A percentile compares a stretch with the other conserved stretches of the same genome.
Evolutionary conservation across 2,888 invertebrate species (phyloP).

Genomic region (Galeruca laticollis): DNA sequence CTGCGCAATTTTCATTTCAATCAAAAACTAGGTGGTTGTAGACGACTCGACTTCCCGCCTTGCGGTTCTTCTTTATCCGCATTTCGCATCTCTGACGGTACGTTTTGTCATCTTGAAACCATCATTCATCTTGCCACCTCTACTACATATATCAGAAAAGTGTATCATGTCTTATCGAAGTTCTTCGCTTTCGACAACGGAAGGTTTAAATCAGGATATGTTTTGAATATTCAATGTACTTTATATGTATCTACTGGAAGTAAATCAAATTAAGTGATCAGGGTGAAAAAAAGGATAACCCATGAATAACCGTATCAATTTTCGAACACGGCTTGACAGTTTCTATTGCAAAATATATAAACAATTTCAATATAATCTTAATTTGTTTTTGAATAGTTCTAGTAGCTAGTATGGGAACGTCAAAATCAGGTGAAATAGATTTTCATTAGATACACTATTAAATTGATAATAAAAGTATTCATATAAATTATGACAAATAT

Average conservation of each 20-base stretch:
- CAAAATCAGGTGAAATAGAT: too few relatives aligned
- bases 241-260: background rate
- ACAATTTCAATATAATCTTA: too few relatives aligned
- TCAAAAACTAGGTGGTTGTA: slow-evolving; percentile 28
- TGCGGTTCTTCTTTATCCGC: slow-evolving; percentile 33
- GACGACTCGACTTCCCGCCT: slow-evolving; percentile 29
- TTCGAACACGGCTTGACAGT: background rate
- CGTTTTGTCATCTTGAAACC: slow-evolving; percentile 35
- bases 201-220: slow-evolving; percentile 29
- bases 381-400: too few relatives aligned
- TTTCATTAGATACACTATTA: too few relatives aligned
- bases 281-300: slow-evolving; percentile 10
- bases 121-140: slow-evolving; percentile 38
- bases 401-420: too few relatives aligned
- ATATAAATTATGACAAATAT: too few relatives aligned
- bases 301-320: slow-evolving; percentile 15
- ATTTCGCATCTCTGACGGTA: slow-evolving; percentile 30
- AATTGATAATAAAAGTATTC: too few relatives aligned
- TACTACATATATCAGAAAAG: slow-evolving; percentile 20
- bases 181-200: slow-evolving; percentile 17
- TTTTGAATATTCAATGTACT: slow-evolving; percentile 18
- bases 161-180: slow-evolving; percentile 33
- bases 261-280: slow-evolving; percentile 8
- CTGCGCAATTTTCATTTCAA: slow-evolving; percentile 30
- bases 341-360: too few relatives aligned